Base-by-base conservation (phyloP, 2,113 vertebrate genomes). In the Labeo catla region DNA sequence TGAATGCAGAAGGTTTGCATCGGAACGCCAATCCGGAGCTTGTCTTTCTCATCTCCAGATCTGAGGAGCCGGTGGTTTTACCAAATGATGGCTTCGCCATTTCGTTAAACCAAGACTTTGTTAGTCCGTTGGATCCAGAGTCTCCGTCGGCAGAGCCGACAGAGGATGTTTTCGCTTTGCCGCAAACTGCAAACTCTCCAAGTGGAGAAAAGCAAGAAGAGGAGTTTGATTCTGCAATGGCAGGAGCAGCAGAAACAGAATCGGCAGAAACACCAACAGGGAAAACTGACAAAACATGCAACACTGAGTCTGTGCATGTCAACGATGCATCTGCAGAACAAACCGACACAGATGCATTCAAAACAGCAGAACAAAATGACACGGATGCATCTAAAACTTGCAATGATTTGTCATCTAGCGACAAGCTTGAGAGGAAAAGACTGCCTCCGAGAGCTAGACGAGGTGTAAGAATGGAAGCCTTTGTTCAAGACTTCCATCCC, bases 401-500 rank as follows among this genome's bases (percentile, higher is more conserved):
- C 7, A 90, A 91, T 6, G 89, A 87, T 8, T 78, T 87, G n/a
- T n/a, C 10, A 8, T 57, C 6, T 8, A 21, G 54, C 7, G 2
- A 7, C 57, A n/a, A 19, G 13, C 70, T 92, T 47, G 89, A 86
- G 57, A 91, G 86, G 85, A 94, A 91, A 57, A 92, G 91, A 45
- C 93, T 95, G 79, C 94, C 95, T 0, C 2, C 87, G 12, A 94
- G 94, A 2, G 86, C 89, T 1, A 88, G 93, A 15, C 91, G 94
- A 88, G 94, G 94, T 59, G 92, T 89, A 19, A 92, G 91, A 11
- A 90, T 95, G 68, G 94, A 94, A 76, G 90, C 94, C 21, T 93
- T 95, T 43, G 93, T 95, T 63, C 94, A 95, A 92, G 93, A 94
- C 89, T 94, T 95, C 19, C 92, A 91, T 61, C 94, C 95, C 28